A percentile compares a stretch with the other conserved stretches of the same genome.
phyloP scores from a whole-genome alignment of 2,888 invertebrate species.

The Caenorhabditis sp. region DNA sequence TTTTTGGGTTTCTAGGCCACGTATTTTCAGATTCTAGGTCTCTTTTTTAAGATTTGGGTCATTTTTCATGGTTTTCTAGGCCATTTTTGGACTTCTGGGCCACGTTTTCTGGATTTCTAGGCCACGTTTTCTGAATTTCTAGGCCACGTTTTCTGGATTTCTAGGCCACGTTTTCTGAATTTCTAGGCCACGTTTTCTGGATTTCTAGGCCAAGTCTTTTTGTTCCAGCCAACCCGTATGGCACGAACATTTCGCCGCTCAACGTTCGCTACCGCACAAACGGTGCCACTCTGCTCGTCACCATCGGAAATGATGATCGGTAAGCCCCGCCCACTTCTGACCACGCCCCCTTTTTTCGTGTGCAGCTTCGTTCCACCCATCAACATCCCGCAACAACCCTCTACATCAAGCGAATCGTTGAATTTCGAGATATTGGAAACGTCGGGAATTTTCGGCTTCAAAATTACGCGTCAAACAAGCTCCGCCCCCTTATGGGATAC shows the following conservation, averaged over 20 bases:
- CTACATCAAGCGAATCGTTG: constrained; percentile 34
- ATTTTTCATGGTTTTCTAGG: background rate
- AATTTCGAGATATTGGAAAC: constrained; percentile 15
- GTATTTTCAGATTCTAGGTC: too few species aligned
- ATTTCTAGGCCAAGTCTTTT: background rate
- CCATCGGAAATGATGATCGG: constrained; percentile 39
- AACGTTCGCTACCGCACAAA: constrained; percentile 22
- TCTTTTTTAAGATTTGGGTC: too few species aligned
- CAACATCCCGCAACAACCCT: constrained; percentile 37
- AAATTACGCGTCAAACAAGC: constrained; percentile 35
- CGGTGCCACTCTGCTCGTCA: constrained; percentile 35
- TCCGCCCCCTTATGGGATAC: constrained; percentile 45
- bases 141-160: too few species aligned
- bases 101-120: too few species aligned
- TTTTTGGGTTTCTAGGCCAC: background rate
- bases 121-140: background rate
- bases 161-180: background rate
- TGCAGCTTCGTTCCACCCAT: constrained; percentile 46
- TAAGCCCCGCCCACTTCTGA: too few species aligned
- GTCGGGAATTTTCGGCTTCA: constrained; percentile 36
- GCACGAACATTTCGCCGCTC: constrained; percentile 37
- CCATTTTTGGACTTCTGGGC: background rate
- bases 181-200: too few species aligned
- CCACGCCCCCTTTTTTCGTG: background rate
- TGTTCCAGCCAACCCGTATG: constrained; percentile 50